phyloP scores from a whole-genome alignment of 2,888 invertebrate genomes.

The Synanthedon myopaeformis region DNA sequence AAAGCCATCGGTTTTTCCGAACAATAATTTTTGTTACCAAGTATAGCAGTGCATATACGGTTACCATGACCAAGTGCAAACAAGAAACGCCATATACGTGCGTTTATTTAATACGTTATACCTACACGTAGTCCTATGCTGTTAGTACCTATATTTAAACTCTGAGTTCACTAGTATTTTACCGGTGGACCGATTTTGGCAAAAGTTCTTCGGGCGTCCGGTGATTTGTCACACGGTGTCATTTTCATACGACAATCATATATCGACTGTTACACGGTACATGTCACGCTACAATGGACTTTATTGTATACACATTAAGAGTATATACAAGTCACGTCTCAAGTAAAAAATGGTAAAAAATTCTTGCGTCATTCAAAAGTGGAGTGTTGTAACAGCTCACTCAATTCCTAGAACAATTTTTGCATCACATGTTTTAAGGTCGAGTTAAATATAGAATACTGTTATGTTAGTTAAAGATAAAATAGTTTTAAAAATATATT shows the following conservation, averaged over 20 bases:
- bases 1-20: too few relatives aligned
- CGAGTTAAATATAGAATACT: not conserved
- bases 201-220: constrained; percentile 7
- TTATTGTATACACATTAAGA: not conserved
- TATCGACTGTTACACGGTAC: not conserved
- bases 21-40: too few relatives aligned
- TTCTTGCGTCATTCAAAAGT: not conserved
- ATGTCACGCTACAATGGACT: not conserved
- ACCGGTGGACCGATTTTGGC: constrained; percentile 5
- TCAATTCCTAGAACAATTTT: not conserved
- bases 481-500: not conserved
- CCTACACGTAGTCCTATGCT: not conserved
- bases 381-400: not conserved
- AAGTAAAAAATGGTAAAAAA: not conserved
- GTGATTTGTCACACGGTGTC: constrained; percentile 13
- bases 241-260: not conserved
- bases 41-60: too few relatives aligned
- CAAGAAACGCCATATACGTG: not conserved
- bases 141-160: not conserved
- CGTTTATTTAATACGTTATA: not conserved
- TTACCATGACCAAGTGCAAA: too few relatives aligned
- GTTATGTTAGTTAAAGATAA: not conserved
- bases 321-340: too few relatives aligned
- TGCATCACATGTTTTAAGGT: not conserved
- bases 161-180: not conserved